phyloP scores from a whole-genome alignment of 2,888 invertebrate species.

The Drosophila macrospina region DNA sequence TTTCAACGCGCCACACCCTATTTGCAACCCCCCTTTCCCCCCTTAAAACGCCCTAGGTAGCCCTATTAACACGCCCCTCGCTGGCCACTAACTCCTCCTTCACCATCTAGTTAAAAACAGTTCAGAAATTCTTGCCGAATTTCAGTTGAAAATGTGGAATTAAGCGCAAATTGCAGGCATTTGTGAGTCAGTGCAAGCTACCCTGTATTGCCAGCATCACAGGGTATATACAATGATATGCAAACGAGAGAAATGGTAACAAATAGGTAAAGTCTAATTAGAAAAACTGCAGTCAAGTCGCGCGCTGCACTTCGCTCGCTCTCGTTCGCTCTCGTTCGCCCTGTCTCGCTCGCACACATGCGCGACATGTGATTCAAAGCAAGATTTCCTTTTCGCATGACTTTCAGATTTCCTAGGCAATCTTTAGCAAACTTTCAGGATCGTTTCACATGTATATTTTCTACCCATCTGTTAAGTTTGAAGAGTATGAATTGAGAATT shows the following conservation, averaged over 20 bases:
- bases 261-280: not conserved
- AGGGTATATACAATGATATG: constrained; percentile 7
- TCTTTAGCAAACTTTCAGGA: too few species aligned
- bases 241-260: not conserved
- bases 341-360: too few species aligned
- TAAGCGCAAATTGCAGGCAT: not conserved
- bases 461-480: too few species aligned
- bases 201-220: not conserved
- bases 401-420: too few species aligned
- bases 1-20: constrained; percentile 11
- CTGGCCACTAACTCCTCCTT: not conserved
- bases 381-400: too few species aligned
- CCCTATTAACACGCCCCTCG: not conserved
- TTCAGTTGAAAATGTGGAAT: not conserved
- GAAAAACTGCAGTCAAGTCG: too few species aligned
- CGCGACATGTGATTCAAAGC: too few species aligned
- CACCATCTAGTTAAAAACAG: not conserved
- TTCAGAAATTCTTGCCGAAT: not conserved
- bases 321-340: too few species aligned
- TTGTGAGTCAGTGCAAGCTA: not conserved
- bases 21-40: not conserved
- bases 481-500: too few species aligned
- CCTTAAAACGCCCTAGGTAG: too few species aligned
- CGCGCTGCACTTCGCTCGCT: too few species aligned
- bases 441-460: too few species aligned